Evolutionary conservation across 2,113 vertebrate genomes (phyloP).

Genomic region (Daubentonia madagascariensis): DNA sequence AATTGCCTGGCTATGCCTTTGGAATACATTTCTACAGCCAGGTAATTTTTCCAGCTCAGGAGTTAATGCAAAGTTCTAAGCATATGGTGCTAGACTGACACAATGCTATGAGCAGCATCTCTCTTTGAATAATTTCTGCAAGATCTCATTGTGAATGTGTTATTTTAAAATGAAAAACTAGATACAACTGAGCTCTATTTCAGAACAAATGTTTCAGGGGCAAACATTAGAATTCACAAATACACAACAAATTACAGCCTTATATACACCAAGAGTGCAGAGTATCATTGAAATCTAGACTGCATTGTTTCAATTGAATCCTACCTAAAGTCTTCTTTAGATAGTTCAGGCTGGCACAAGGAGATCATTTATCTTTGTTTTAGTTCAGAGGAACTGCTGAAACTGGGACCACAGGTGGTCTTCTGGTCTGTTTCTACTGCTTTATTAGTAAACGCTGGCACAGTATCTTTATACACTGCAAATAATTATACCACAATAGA

Average conservation of each 20-base stretch:
- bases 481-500: neutral
- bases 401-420: neutral
- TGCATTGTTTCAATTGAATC: neutral
- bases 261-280: neutral
- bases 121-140: neutral
- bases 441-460: neutral
- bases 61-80: neutral
- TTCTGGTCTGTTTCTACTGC: neutral
- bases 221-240: neutral
- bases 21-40: neutral
- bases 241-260: neutral
- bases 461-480: neutral
- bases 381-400: neutral
- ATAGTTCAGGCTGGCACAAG: neutral
- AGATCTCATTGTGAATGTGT: neutral
- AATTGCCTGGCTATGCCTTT: neutral
- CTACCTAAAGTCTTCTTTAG: neutral
- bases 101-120: neutral
- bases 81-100: neutral
- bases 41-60: neutral
- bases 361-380: neutral
- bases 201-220: neutral
- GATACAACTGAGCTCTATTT: neutral
- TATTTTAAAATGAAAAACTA: neutral
- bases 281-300: neutral